Evolutionary conservation across 2,113 vertebrate genomes (phyloP), one percentile per base, ranked within the genome.

Genomic region (Bubo bubo): DNA sequence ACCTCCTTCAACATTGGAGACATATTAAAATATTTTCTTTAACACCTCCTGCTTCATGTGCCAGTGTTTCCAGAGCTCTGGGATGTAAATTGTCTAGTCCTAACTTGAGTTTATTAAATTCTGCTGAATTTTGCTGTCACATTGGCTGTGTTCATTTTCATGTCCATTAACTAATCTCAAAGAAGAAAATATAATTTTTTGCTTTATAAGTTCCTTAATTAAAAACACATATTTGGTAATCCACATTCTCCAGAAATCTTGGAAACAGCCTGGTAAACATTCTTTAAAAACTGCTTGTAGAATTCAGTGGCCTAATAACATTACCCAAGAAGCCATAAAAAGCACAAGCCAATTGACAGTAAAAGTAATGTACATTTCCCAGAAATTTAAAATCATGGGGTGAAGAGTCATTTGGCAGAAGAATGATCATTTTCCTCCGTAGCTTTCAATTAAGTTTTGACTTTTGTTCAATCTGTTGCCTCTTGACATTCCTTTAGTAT

Each of bases 121-220:
- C 39, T 77, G 1, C 50, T 91, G 50, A 71, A 68, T 75, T 87
- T 71, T 89, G 3, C 34, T 59, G 37, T 62, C 50, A 63, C 1
- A 12, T 20, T 71, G 15, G 2, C 50, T 79, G 16, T 79, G 16
- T 75, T 93, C 75, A 79, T 68, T 91, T 93, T 82, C 22, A 32
- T 39, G 27, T 21, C 59, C 8, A 27, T 88, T 92, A 68, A 60
- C 20, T 75, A 56, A 63, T 75, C 52, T 75, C n/a, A 47, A 67
- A 75, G 64, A 71, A 80, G 10, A 91, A 91, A 83, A 58, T 28
- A 4, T 0, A 43, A 1, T 32, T 47, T 80, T 90, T 85, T 82
- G 37, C 73, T 92, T 94, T 80, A n/a, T 70, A 95, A 39, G 14
- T 82, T 92, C 45, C 56, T 97, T 90, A 89, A 97, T 96, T 98